Conservation (phyloP, 2,888 invertebrate species). For the Phymatocera aterrima region DNA sequence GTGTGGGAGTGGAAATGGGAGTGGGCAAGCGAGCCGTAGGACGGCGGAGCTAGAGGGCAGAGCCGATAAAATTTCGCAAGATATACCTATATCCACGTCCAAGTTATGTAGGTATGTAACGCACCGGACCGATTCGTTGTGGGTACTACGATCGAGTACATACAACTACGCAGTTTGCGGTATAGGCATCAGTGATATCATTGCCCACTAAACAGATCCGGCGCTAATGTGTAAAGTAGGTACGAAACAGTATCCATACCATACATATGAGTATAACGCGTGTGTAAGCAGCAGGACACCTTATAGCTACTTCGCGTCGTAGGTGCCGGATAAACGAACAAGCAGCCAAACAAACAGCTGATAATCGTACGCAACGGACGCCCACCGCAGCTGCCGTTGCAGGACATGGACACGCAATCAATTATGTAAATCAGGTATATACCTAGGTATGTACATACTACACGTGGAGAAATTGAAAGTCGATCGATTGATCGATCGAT, state of each 20-base stretch:
- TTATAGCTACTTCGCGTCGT: neutral
- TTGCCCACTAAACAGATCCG: neutral
- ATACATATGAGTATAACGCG: neutral
- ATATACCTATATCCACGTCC: conserved; percentile 24
- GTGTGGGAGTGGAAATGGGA: neutral
- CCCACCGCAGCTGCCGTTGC: neutral
- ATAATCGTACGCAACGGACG: conserved; percentile 28
- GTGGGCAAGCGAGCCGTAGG: conserved; percentile 32
- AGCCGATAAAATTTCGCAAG: conserved; percentile 43
- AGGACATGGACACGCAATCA: conserved; percentile 27
- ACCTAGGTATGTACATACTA: no score
- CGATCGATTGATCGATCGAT: no score
- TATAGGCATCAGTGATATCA: neutral
- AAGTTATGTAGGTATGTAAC: neutral
- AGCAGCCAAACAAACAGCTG: conserved; percentile 42
- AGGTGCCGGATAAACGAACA: no score
- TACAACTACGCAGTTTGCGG: no score
- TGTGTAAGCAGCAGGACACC: neutral
- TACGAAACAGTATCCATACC: neutral
- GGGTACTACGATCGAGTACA: no score
- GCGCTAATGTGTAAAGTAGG: neutral
- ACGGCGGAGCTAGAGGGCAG: conserved; percentile 5
- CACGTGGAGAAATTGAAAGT: neutral
- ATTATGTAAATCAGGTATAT: conserved; percentile 36
- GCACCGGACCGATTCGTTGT: no score